Evolutionary conservation across 2,797 vertebrate genomes (phyloP), one percentile per base, ranked within the genome.

Genomic region (Ctenochaetus hawaiiensis): DNA sequence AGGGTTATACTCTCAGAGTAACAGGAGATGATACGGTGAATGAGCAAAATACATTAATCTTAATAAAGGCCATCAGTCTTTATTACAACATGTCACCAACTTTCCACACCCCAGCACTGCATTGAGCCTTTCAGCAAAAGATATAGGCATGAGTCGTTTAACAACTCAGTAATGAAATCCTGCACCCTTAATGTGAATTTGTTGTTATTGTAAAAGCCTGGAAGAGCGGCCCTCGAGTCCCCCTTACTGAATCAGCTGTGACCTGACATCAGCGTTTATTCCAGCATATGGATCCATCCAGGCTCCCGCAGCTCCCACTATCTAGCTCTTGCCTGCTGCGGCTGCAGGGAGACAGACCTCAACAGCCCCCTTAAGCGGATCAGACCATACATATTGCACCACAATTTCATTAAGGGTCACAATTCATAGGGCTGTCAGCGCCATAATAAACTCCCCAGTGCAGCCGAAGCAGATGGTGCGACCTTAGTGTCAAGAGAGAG

Each of bases 401-500:
- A 87, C 88, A 91, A 89, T 92, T 93, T 91, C 85, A 90, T 92
- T 92, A 91, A 71, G 86, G 77, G 84, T 87, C 87, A 85, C 85
- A 87, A 89, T 89, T 88, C 51, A 16, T 83, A 49, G 67, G 69
- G 72, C 83, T 89, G 86, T 90, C 81, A 48, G 81, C 12, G 18
- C 72, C 63, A 51, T 87, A 84, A 89, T 90, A 86, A 92, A 91
- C 78, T 88, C 81, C 70, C 78, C 23, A 37, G 62, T 69, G 79
- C 77, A 75, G 82, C 51, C 22, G 9, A 61, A 86, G 87, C 92
- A 93, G 90, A 93, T 93, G 93, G 92, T 49, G 11, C 13, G 53
- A 85, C 72, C 80, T 23, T 14, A 72, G 77, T 49, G 43, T 74
- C 68, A 22, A 45, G 66, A 75, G 80, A 83, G 66, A 70, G 88